Evolutionary conservation across 92 coral and sea anemone species (phyloP).

Genomic region (Plumapathes pennacea): DNA sequence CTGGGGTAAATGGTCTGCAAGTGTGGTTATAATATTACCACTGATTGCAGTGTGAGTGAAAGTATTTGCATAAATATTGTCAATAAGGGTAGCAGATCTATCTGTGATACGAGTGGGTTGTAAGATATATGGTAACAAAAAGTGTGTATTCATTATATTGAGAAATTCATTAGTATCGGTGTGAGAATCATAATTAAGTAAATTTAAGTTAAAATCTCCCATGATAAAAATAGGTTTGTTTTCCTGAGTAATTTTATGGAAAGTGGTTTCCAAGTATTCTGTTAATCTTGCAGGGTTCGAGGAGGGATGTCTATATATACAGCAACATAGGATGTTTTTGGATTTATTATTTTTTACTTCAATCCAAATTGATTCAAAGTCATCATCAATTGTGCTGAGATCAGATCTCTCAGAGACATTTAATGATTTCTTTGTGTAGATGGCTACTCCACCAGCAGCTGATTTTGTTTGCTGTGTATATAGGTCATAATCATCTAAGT

Average conservation of each 20-base stretch:
- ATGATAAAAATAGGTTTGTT: slow-evolving; percentile 16
- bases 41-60: slow-evolving; percentile 10
- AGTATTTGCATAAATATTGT: slow-evolving; percentile 26
- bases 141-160: slow-evolving; percentile 10
- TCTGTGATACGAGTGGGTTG: slow-evolving; percentile 31
- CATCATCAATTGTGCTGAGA: slow-evolving; percentile 14
- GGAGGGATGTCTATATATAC: slow-evolving; percentile 30
- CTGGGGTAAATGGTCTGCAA: slow-evolving; percentile 36
- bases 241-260: slow-evolving; percentile 18
- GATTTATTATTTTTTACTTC: slow-evolving; percentile 12
- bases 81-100: slow-evolving; percentile 21
- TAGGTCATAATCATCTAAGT: slow-evolving; percentile 9
- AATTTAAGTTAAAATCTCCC: slow-evolving; percentile 3
- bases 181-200: slow-evolving; percentile 13
- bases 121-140: slow-evolving; percentile 16
- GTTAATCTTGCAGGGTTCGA: slow-evolving; percentile 12
- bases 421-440: slow-evolving; percentile 19
- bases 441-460: slow-evolving; percentile 33
- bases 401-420: slow-evolving; percentile 25
- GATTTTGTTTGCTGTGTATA: slow-evolving; percentile 24
- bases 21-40: slow-evolving; percentile 36
- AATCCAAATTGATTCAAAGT: slow-evolving; percentile 38
- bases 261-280: slow-evolving; percentile 11
- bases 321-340: slow-evolving; percentile 14
- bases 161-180: slow-evolving; percentile 7